Base-by-base conservation (phyloP, 1,140 invertebrate species). In the Aphaenogaster ashmeadi region DNA sequence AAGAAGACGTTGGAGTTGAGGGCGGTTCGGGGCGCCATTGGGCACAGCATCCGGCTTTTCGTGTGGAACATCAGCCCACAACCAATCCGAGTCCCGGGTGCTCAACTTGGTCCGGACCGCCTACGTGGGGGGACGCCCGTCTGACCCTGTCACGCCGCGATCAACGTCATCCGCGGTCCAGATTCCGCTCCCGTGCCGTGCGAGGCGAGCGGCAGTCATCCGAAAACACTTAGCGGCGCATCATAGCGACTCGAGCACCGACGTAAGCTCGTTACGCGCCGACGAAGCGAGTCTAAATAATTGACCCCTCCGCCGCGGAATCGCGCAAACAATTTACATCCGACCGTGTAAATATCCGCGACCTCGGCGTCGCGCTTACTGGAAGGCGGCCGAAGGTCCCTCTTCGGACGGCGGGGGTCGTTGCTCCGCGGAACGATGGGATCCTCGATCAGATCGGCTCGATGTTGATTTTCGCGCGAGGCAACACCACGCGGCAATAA, bases 211-310 rank as follows among this genome's bases (percentile, higher is more conserved):
- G 50, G 89, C 90, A 91, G 90, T 91, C 90, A 91, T 88, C 87
- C 90, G 81, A 91, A 91, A 91, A 90, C 90, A 90, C 83, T 91
- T 91, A 90, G 83, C 79, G 71, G 83, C 89, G 90, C 88, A 90
- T 91, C 90, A 69, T n/a, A 87, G 77, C 66, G 50, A 60, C 18
- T 56, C 75, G 66, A 13, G 50, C 5, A 18, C n/a, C 71, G 64
- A 67, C 77, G 74, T 69, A 81, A 81, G 47, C 67, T 52, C n/a
- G 41, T 47, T 80, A 27, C 38, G 60, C 50, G 69, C 52, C 69
- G 71, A 84, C 66, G 78, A 54, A 52, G 78, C 87, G 62, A 89
- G 85, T 87, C 86, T 79, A 91, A 91, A 89, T 89, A 91, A 91
- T 91, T 87, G 77, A 91, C 90, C 90, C 88, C 90, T 87, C 80